Evolutionary conservation across 2,888 invertebrate species (phyloP).

Genomic region (Tenthredo notha): DNA sequence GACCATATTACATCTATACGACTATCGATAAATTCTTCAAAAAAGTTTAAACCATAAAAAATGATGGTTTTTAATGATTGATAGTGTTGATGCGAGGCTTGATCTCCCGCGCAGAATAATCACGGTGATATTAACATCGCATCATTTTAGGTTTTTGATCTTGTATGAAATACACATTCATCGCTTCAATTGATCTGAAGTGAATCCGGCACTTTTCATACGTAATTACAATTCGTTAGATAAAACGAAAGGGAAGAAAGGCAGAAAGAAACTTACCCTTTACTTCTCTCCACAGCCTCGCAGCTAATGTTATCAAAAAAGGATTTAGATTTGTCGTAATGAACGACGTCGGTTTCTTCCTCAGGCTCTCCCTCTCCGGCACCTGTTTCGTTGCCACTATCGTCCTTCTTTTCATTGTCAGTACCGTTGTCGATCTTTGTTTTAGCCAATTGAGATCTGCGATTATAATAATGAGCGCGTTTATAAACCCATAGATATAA

Average conservation of each 20-base stretch:
- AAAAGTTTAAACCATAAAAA: too few species aligned
- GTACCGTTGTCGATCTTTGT: slow-evolving; percentile 86
- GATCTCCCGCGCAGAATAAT: background rate
- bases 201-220: slow-evolving; percentile 72
- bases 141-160: slow-evolving; percentile 62
- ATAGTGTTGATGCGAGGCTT: background rate
- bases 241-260: background rate
- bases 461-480: background rate
- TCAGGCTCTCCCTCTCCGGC: slow-evolving; percentile 91
- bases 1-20: too few species aligned
- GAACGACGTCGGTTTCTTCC: slow-evolving; percentile 84
- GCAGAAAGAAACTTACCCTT: slow-evolving; percentile 80
- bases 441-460: slow-evolving; percentile 89
- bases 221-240: slow-evolving; percentile 45
- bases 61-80: too few species aligned
- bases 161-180: slow-evolving; percentile 73
- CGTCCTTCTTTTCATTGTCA: slow-evolving; percentile 89
- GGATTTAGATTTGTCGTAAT: slow-evolving; percentile 97
- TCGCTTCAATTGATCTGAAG: slow-evolving; percentile 69
- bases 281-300: slow-evolving; percentile 95
- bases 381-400: slow-evolving; percentile 94
- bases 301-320: slow-evolving; percentile 99
- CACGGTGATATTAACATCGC: slow-evolving; percentile 56
- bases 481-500: background rate
- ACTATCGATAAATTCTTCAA: too few species aligned